phyloP scores from a whole-genome alignment of 1,140 invertebrate genomes.

The Mizuhopecten yessoensis region DNA sequence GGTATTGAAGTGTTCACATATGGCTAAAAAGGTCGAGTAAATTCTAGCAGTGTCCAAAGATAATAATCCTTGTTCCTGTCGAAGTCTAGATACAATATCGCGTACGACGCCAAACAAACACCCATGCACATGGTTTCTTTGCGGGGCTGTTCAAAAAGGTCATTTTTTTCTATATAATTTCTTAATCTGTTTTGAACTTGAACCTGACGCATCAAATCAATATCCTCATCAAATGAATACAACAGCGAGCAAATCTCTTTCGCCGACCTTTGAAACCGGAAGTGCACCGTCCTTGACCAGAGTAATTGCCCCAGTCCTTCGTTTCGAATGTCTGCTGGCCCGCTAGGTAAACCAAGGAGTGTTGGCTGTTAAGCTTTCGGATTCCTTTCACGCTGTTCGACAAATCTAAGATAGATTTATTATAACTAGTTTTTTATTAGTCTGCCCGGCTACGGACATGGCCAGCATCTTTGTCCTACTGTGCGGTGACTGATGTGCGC shows the following conservation, averaged over 20 bases:
- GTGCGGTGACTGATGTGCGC: neutral
- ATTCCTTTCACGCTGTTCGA: constrained; percentile 30
- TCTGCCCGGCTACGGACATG: constrained; percentile 6
- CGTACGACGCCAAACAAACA: neutral
- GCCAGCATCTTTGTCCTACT: neutral
- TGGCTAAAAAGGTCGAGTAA: no score
- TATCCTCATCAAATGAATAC: neutral
- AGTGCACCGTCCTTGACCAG: neutral
- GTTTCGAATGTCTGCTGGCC: neutral
- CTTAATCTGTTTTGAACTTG: neutral
- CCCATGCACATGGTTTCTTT: neutral
- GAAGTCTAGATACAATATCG: no score
- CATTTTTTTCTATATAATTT: neutral
- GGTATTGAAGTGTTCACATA: no score
- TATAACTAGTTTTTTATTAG: constrained; percentile 30
- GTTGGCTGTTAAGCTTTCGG: neutral
- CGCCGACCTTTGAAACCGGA: no score
- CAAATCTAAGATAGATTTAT: constrained; percentile 40
- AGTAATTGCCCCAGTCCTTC: neutral
- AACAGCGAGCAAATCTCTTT: neutral
- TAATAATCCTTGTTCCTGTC: no score
- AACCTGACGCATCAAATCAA: neutral
- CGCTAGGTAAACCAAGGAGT: neutral
- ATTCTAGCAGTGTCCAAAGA: no score
- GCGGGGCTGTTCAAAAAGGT: neutral